Percentiles rank a stretch among this genome's conserved stretches.
Conservation (phyloP, 2,888 invertebrate species). For the Dynastes grantii region DNA sequence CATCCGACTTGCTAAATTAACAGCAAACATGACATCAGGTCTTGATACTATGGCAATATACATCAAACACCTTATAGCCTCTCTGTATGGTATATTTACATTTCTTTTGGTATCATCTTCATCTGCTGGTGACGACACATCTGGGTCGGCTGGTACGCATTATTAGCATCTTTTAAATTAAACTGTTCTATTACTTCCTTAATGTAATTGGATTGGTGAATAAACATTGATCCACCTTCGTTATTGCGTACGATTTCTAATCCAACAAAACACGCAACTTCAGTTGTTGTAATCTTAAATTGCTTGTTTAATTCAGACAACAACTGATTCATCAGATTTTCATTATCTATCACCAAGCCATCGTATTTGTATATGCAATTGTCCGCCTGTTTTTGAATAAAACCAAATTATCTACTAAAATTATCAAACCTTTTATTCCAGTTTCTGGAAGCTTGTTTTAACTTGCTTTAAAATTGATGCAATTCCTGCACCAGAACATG, state of each 20-base stretch:
- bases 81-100: constrained; percentile 38
- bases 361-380: constrained; percentile 58
- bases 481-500: no score
- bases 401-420: constrained; percentile 54
- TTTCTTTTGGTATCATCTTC: background rate
- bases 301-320: constrained; percentile 50
- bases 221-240: constrained; percentile 51
- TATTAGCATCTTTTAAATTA: constrained; percentile 52
- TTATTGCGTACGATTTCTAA: background rate
- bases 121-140: background rate
- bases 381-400: constrained; percentile 52
- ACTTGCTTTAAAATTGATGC: constrained; percentile 15
- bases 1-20: background rate
- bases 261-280: background rate
- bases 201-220: constrained; percentile 20
- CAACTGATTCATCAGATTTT: constrained; percentile 52
- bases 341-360: constrained; percentile 57
- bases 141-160: constrained; percentile 51
- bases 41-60: constrained; percentile 54
- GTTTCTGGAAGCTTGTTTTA: constrained; percentile 63
- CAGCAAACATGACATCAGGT: constrained; percentile 55
- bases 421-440: constrained; percentile 62
- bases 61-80: constrained; percentile 55
- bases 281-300: background rate
- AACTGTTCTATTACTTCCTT: constrained; percentile 50